Conservation (phyloP, 2,888 invertebrate genomes). For the Drosophila ustulata region DNA sequence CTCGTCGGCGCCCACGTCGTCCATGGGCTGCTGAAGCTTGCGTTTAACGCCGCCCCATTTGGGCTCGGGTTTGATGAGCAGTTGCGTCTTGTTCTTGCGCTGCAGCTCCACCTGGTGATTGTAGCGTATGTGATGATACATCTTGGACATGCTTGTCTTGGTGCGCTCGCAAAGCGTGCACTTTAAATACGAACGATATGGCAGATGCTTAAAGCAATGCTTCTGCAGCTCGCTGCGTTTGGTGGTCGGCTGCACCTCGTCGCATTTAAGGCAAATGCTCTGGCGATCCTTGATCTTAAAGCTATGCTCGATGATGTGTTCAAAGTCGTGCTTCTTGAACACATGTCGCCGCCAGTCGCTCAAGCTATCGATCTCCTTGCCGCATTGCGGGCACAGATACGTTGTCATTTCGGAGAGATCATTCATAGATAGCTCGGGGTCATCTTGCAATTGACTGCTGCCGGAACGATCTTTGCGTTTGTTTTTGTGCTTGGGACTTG, state of each 20-base stretch:
- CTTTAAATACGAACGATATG: slow-evolving; percentile 80
- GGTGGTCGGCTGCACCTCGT: slow-evolving; percentile 64
- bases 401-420: slow-evolving; percentile 61
- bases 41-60: slow-evolving; percentile 34
- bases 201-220: slow-evolving; percentile 80
- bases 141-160: slow-evolving; percentile 81
- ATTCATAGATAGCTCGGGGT: slow-evolving; percentile 29
- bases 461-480: slow-evolving; percentile 41
- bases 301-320: slow-evolving; percentile 73
- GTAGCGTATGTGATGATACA: slow-evolving; percentile 76
- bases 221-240: slow-evolving; percentile 72
- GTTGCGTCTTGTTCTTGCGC: slow-evolving; percentile 53
- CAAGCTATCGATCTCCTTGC: slow-evolving; percentile 67
- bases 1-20: slow-evolving; percentile 16
- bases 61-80: slow-evolving; percentile 65
- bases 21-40: neutral
- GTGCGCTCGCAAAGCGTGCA: slow-evolving; percentile 76
- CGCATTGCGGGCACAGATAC: slow-evolving; percentile 80
- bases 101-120: slow-evolving; percentile 68
- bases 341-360: slow-evolving; percentile 77
- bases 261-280: slow-evolving; percentile 70
- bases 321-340: slow-evolving; percentile 74
- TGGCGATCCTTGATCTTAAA: slow-evolving; percentile 66
- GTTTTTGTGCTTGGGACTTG: neutral
- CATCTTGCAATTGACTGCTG: slow-evolving; percentile 29